Evolutionary conservation across 2,888 invertebrate species (phyloP).

Genomic region (Sminthurides aquaticus): DNA sequence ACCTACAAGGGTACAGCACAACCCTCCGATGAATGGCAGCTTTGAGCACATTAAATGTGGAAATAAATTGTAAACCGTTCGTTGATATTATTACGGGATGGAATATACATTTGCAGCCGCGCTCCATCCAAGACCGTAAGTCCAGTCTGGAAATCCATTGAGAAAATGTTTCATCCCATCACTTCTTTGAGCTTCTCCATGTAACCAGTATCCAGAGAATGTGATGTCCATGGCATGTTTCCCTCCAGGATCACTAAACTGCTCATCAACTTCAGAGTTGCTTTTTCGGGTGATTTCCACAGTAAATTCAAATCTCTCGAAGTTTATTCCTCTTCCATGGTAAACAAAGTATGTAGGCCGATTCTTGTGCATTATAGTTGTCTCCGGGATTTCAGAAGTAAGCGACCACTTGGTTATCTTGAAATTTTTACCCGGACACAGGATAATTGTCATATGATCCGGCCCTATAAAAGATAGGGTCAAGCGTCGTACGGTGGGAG

Average conservation of each 20-base stretch:
- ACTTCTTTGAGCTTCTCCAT: conserved; percentile 36
- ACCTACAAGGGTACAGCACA: too few species aligned
- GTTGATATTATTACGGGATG: not conserved
- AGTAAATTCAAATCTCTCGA: conserved; percentile 35
- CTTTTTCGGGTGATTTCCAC: conserved; percentile 32
- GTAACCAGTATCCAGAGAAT: conserved; percentile 35
- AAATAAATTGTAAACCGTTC: too few species aligned
- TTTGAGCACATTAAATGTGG: too few species aligned
- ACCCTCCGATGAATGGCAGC: too few species aligned
- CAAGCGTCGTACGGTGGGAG: conserved; percentile 28
- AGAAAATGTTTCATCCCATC: conserved; percentile 32
- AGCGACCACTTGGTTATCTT: conserved; percentile 47
- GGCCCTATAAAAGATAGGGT: conserved; percentile 46
- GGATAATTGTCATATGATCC: conserved; percentile 48
- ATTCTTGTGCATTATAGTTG: conserved; percentile 45
- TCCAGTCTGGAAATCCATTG: conserved; percentile 34
- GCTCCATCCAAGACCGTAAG: conserved; percentile 35
- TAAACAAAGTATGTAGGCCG: conserved; percentile 49
- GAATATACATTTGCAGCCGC: conserved; percentile 35
- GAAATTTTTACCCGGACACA: conserved; percentile 46
- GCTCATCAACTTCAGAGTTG: not conserved
- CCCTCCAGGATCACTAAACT: conserved; percentile 1
- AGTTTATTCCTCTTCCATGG: conserved; percentile 44
- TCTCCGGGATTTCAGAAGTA: conserved; percentile 43
- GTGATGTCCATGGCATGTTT: conserved; percentile 35